Base-by-base conservation (phyloP, 2,797 vertebrate species). In the Orestias chungarensis region DNA sequence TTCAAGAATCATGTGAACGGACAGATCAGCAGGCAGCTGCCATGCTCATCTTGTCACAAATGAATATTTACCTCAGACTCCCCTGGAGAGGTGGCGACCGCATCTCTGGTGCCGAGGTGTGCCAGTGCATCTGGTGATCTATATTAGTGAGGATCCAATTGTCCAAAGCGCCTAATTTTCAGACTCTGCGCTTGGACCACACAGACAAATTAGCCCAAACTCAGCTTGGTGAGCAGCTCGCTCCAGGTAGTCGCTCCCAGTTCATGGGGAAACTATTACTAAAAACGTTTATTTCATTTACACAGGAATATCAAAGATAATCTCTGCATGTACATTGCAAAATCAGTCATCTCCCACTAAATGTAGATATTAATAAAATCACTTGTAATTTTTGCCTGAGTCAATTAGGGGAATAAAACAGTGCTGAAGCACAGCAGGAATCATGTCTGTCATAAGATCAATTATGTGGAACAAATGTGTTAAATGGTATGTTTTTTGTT, bases 101-200 rank as follows among this genome's bases (percentile, higher is more conserved):
- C 80, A 72, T 78, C 76, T 70, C 67, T 64, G 68, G 83, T 0
- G 59, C 78, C 57, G 79, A 27, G 79, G 66, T 75, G 88, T 87
- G 89, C 84, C 35, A 88, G 76, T 87, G 89, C 89, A 93, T 92
- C 78, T 76, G 83, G 78, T 88, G 70, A 77, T 79, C 76, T 74
- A 74, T 75, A 93, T 94, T 94, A 94, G 81, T 71, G 67, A 40
- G 70, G 66, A 81, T 80, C 78, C 82, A 74, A 46, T 71, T 70
- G 76, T 75, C 75, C 70, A 82, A 77, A 66, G 78, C 71, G 55
- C 70, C 80, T 94, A 92, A 93, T 93, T 88, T 82, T 81, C 82
- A 75, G 74, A 73, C 75, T 76, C 75, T 85, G 84, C 90, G 89
- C 85, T 75, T 61, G 72, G 62, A 74, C 82, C 83, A 64, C 79